Base-by-base conservation (phyloP, 2,797 vertebrate genomes). In the Atherinosoma microstoma region DNA sequence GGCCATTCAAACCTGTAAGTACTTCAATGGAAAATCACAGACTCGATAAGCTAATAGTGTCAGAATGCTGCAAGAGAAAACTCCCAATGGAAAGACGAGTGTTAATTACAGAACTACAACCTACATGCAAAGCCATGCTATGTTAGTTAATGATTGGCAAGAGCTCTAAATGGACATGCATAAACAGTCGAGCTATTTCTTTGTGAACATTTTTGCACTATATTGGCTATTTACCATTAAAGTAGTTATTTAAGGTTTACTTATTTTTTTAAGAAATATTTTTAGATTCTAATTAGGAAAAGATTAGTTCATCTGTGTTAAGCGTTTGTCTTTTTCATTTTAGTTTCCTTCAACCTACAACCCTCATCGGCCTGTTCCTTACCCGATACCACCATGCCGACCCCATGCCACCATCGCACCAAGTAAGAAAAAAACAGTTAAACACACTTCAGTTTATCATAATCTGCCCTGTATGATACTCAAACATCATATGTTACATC, bases 341-440 rank as follows among this genome's bases (percentile, higher is more conserved):
- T 80, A 99, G 98, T 97, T 97, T 82, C 98, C 98, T 75, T 96
- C 97, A 78, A 95, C 95, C 16, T 99, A 99, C 88, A 99, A 99
- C 84, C 98, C 98, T 64, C 97, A 99, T 87, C 97, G 97, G 73
- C 98, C 98, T 70, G 96, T 99, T 83, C 98, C 98, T 24, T 99
- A 99, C 67, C 98, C 98, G 0, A 99, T 99, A 88, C 98, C 98
- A 66, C 98, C 98, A 0, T 99, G 98, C 86, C 93, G 97, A 79
- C 96, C 97, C 53, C 98, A 99, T 45, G 97, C 98, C 82, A 98
- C 97, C 72, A 97, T 99, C 42, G 96, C 98, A 79, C 98, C 97
- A 95, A 99, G 98, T 99, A 98, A 98, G 97, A 76, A 67, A 54
- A 3, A 3, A 8, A 32, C 53, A 16, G n/a, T 15, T 3, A 24